Evolutionary conservation across 1,140 invertebrate genomes (phyloP), one percentile per base, ranked within the genome.

Genomic region (Bombus balteatus): DNA sequence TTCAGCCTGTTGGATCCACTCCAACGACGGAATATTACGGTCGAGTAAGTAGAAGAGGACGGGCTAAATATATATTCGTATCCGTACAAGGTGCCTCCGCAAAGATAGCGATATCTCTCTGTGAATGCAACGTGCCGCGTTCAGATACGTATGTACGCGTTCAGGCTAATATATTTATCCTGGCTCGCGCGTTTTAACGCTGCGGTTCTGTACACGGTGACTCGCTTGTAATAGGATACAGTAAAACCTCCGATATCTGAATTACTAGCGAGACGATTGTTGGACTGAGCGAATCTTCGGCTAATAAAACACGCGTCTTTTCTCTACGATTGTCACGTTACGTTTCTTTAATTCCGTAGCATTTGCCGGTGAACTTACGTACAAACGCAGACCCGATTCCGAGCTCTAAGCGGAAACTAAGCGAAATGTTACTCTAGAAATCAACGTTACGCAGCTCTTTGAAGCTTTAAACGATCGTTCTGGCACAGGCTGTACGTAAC

Each of bases 131-230:
- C 70, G 71, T 37, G 22, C 71, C 41, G 75, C 47, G 57, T 15
- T 37, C 53, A 62, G 75, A 84, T 80, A 47, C 0, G 43, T 47
- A 47, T 47, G 15, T 47, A 47, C 41, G 68, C 47, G 57, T 15
- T 57, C 68, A 62, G 43, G 70, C 18, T 87, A 65, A 84, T 87
- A 87, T 87, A 87, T 87, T 84, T 78, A 84, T 87, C 68, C 73
- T 47, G 62, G 22, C n/a, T 53, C 12, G 28, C 41, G 59, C 70
- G 32, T 9, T 65, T 76, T 37, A 66, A 83, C 62, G 59, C 41
- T 22, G 18, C 71, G 13, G 15, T 22, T 73, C 25, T n/a, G 47
- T 39, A 47, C n/a, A 9, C 13, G 41, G 25, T 47, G 41, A 15
- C 18, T 28, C 28, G 28, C 28, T 18, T 70, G 32, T 18, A 37